Evolutionary conservation across 37 sponge, comb jelly and placozoan species (phyloP), one percentile per base, ranked within the genome.

Genomic region (Amphimedon queenslandica): DNA sequence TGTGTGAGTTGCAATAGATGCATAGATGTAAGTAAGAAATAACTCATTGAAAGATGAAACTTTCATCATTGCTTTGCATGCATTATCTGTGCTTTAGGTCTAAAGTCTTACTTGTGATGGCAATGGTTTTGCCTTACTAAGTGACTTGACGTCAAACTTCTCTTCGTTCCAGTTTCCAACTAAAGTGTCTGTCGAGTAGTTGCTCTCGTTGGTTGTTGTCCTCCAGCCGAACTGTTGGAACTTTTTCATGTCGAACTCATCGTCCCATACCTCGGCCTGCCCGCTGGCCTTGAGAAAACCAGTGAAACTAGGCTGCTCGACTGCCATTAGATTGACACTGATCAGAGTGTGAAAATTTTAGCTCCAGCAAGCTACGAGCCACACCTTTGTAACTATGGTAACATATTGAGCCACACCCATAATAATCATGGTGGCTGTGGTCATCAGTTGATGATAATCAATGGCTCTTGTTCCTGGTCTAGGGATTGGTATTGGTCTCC

Each of bases 101-200:
- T n/a, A n/a, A n/a, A n/a, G 25, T 24, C 76, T 67, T 63, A 90
- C 90, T 67, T 85, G 96, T 0, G 96, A 92, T 30, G 93, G 93
- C 0, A 92, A 77, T 13, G 80, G 70, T 31, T 67, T 81, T 11
- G 66, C 29, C 63, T 83, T 37, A 3, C 78, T 37, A 3, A 92
- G 31, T 23, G 67, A 39, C 27, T 71, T 63, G 18, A 88, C 80
- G 58, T 95, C 96, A 64, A 92, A 88, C 18, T 70, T 68, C 23
- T 95, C 89, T 53, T 95, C 96, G 58, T 82, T 82, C 96, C 96
- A 95, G 69, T 95, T 95, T 24, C 93, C 96, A 2, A 95, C 82
- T 35, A 95, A 88, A 34, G 87, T 85, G 20, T 82, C 70, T 5
- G 87, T 55, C 5, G 80, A 73, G 69, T 82, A 95, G 16, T 64